Conservation (phyloP, 2,888 invertebrate species). For the Sceliomorpha sp. region DNA sequence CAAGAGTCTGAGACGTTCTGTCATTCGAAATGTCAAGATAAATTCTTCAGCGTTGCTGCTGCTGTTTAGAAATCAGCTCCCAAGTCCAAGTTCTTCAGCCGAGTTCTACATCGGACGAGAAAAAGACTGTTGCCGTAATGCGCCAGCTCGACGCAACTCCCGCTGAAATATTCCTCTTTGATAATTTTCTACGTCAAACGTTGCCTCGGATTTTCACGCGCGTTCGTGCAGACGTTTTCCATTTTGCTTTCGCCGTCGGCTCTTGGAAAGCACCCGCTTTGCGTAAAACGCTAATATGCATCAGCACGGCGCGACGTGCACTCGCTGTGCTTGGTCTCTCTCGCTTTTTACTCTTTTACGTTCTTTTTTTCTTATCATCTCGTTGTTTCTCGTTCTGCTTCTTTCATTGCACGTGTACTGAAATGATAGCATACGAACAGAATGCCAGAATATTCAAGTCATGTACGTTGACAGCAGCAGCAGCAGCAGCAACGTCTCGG, state of each 20-base stretch:
- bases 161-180: slow-evolving; percentile 53
- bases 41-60: slow-evolving; percentile 50
- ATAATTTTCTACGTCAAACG: slow-evolving; percentile 67
- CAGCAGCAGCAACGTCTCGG: no score
- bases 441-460: no score
- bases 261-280: slow-evolving; percentile 15
- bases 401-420: no score
- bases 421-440: no score
- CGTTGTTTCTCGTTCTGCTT: no score
- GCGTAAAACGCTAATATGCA: slow-evolving; percentile 22
- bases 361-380: no score
- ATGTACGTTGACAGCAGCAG: no score
- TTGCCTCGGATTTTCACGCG: slow-evolving; percentile 60
- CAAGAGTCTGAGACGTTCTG: slow-evolving; percentile 39
- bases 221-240: slow-evolving; percentile 62
- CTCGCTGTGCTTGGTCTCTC: no score
- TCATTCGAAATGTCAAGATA: slow-evolving; percentile 48
- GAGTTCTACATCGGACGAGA: slow-evolving; percentile 47
- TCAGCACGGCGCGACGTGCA: no score
- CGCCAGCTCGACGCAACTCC: slow-evolving; percentile 70
- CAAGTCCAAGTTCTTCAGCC: slow-evolving; percentile 54
- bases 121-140: slow-evolving; percentile 60
- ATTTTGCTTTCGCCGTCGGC: slow-evolving; percentile 45
- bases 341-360: no score
- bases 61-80: slow-evolving; percentile 53